These are phyloP conservation scores for Rhagonycha lutea DNA, from an alignment of 2,888 invertebrate species.

Conservation along the genomic window DNA sequence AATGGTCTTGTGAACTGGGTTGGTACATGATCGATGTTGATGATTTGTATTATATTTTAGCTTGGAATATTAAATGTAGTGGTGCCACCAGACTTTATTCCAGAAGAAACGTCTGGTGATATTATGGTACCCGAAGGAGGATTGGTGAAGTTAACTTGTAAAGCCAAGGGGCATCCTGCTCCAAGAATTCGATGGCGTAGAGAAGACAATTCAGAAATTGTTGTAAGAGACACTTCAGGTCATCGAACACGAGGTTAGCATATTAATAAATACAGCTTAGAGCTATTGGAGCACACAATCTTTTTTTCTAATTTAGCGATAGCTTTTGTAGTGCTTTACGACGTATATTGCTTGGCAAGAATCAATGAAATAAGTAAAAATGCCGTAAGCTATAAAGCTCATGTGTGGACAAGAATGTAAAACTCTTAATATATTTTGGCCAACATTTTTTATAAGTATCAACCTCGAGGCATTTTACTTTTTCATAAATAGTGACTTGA, in stretches of 20 bases:
- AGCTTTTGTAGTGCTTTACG: conserved; percentile 48
- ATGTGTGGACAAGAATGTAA: background rate
- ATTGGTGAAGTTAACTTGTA: conserved; percentile 67
- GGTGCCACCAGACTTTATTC: conserved; percentile 88
- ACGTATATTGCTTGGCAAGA: conserved; percentile 51
- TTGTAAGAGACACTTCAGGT: conserved; percentile 72
- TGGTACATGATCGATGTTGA: conserved; percentile 23
- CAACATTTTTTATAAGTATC: background rate
- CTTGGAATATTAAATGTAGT: conserved; percentile 85
- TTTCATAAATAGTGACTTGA: background rate
- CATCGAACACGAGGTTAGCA: conserved; percentile 45
- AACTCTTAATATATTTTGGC: background rate
- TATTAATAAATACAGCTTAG: conserved; percentile 34
- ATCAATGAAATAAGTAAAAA: conserved; percentile 45
- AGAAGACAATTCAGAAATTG: conserved; percentile 81
- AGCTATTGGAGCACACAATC: conserved; percentile 39
- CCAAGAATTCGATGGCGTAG: conserved; percentile 83
- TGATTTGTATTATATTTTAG: conserved; percentile 56
- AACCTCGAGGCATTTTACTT: background rate
- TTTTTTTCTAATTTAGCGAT: conserved; percentile 49
- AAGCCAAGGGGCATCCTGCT: conserved; percentile 78
- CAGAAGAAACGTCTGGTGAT: conserved; percentile 87
- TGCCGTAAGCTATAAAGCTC: background rate
- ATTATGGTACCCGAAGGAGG: conserved; percentile 87
- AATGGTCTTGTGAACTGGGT: conserved; percentile 15